Conservation (phyloP, 2,797 vertebrate species). For the Pitangus sulphuratus region DNA sequence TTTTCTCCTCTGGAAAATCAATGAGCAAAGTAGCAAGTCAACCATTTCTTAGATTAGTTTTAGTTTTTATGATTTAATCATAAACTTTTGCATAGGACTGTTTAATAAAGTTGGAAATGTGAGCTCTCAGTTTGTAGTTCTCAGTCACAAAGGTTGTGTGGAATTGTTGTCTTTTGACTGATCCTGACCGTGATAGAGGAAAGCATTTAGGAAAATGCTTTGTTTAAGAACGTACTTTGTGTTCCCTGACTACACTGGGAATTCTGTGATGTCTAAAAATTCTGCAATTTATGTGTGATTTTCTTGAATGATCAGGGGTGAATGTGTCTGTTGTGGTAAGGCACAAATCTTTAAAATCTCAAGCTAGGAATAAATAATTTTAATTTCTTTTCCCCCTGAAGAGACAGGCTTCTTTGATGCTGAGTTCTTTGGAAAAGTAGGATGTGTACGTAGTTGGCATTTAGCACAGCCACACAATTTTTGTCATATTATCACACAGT, state of each 20-base stretch:
- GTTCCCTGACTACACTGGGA: background rate
- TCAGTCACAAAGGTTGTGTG: background rate
- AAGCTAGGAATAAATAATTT: background rate
- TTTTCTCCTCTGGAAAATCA: background rate
- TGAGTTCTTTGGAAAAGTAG: background rate
- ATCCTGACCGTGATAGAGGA: background rate
- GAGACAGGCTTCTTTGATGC: rapidly evolving
- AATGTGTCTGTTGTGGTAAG: background rate
- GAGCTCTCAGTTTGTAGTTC: background rate
- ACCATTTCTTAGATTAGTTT: background rate
- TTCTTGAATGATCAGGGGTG: background rate
- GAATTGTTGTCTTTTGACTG: slow-evolving; percentile 4
- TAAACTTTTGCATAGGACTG: background rate
- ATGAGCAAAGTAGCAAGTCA: background rate
- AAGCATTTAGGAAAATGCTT: background rate
- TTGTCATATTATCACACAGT: background rate
- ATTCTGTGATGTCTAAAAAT: background rate
- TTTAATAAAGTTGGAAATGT: background rate
- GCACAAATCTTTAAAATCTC: background rate
- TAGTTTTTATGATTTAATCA: background rate
- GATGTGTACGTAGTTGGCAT: background rate
- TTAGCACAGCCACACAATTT: background rate
- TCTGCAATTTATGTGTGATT: background rate
- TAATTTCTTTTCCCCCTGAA: background rate
- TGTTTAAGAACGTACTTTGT: background rate